phyloP scores from a whole-genome alignment of 2,113 vertebrate species.

The Pseudopipra pipra region DNA sequence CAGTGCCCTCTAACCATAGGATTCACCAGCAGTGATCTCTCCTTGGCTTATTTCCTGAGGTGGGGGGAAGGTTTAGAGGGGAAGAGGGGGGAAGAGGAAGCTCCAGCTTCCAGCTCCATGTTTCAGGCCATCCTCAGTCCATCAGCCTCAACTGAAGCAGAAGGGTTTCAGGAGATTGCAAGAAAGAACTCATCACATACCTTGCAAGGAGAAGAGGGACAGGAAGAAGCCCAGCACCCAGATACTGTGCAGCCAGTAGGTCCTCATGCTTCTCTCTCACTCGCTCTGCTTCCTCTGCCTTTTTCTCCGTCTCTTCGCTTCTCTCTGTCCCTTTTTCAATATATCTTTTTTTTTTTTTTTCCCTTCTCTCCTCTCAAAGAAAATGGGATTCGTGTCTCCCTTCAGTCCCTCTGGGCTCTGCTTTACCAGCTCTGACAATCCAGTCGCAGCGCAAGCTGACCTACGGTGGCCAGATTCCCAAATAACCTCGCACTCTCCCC shows the following conservation, averaged over 20 bases:
- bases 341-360: background rate
- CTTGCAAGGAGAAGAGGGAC: conserved; percentile 84
- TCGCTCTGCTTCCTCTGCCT: conserved; percentile 51
- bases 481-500: conserved; percentile 46
- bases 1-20: conserved; percentile 55
- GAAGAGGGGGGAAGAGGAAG: background rate
- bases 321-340: conserved; percentile 16
- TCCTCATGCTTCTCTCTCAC: conserved; percentile 77
- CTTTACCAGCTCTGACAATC: conserved; percentile 63
- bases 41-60: conserved; percentile 31
- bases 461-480: conserved; percentile 50
- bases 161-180: background rate
- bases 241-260: conserved; percentile 85
- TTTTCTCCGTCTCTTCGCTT: conserved; percentile 48
- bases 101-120: conserved; percentile 26
- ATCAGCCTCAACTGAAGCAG: conserved; percentile 11
- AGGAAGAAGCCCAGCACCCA: conserved; percentile 84
- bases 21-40: conserved; percentile 41
- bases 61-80: background rate
- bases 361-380: background rate
- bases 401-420: conserved; percentile 62
- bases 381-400: conserved; percentile 44
- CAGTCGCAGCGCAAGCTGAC: conserved; percentile 58
- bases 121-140: conserved; percentile 32
- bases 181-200: conserved; percentile 62